Base-by-base conservation (phyloP, 2,888 invertebrate genomes). In the Coronaproctus castanopsis region DNA sequence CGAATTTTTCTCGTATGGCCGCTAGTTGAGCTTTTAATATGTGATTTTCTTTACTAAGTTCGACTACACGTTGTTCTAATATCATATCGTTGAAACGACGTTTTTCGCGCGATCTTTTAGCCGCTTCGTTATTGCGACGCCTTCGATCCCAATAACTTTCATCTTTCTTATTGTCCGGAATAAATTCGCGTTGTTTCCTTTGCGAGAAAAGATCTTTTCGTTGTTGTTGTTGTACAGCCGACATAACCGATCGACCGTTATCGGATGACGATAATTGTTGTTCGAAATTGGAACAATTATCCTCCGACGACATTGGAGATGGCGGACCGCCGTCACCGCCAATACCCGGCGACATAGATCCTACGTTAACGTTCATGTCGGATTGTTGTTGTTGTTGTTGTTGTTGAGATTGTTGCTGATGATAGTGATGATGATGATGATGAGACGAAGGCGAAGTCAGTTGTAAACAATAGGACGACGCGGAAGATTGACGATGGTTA, bases 91-190 rank as follows among this genome's bases (percentile, higher is more conserved):
- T 93, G 75, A 90, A 86, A 54, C 95, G 83, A 52, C 95, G 80
- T 72, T 96, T 96, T 72, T 96, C 95, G n/a, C 95, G 80, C 3
- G 93, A 93, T 53, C 93, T 77, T 71, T 96, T 92, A 60, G 96
- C 96, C 0, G 96, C 96, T 72, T 95, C 95, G 73, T 97, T 97
- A 74, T 97, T 96, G 62, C 95, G 80, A 63, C 95, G 79, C 60
- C 97, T 79, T 60, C 95, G 81, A 72, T 95, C 93, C 97, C 97
- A 96, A 73, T 96, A 96, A 69, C 87, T 89, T 68, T 93, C 91
- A 69, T 96, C 95, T 71, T 96, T 96, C 72, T 92, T 92, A 73
- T 82, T 88, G 71, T 95, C 95, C 0, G 95, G 95, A 64, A 93
- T 95, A 73, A 96, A 95, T 72, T 95, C 93, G 18, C 96, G 78